Conservation (phyloP, 2,797 vertebrate species). For the Acropternis orthonyx region DNA sequence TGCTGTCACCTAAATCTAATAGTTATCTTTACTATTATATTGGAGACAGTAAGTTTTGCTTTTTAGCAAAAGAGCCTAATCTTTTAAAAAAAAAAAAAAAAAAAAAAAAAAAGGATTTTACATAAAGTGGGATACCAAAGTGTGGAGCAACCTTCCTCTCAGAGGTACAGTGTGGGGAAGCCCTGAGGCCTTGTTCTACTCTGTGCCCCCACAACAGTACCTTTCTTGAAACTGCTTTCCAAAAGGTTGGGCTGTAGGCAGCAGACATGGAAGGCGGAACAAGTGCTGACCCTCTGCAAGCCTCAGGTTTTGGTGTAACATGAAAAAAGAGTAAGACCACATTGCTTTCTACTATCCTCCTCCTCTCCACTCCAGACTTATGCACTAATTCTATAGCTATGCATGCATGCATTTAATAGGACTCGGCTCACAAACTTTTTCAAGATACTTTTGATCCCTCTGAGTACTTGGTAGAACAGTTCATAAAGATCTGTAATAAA, state of each 20-base stretch:
- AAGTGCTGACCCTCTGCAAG: background rate
- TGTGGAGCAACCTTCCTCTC: background rate
- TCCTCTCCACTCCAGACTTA: background rate
- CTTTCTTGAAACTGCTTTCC: background rate
- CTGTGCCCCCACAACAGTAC: background rate
- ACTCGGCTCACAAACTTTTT: background rate
- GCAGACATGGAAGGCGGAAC: background rate
- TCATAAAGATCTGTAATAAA: background rate
- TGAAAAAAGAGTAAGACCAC: background rate
- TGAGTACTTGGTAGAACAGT: background rate
- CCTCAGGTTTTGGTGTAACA: background rate
- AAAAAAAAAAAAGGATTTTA: background rate
- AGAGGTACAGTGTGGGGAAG: accelerated
- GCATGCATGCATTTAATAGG: background rate
- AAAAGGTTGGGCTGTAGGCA: background rate
- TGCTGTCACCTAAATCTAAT: accelerated
- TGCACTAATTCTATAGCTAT: background rate
- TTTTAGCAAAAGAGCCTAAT: background rate
- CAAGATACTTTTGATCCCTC: background rate
- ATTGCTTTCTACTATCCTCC: background rate
- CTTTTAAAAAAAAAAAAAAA: background rate
- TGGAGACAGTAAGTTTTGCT: background rate
- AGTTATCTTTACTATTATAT: background rate
- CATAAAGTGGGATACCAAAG: background rate
- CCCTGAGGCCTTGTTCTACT: accelerated